These are phyloP conservation scores for Delphinapterus leucas DNA, from an alignment of 2,113 vertebrate genomes.

Conservation along the genomic window DNA sequence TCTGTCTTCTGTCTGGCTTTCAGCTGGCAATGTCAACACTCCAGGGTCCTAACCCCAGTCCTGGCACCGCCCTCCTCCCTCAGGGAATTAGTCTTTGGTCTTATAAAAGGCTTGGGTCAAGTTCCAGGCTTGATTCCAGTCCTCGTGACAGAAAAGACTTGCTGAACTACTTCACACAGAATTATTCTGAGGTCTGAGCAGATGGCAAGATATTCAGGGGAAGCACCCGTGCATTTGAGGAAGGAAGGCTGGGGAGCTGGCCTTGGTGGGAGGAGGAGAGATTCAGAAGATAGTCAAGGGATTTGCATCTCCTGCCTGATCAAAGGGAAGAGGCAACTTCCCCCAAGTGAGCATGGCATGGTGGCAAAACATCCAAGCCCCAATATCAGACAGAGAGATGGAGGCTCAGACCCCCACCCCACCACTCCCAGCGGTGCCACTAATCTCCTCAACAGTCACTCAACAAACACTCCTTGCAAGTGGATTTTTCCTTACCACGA, in stretches of 20 bases:
- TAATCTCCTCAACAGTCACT: neutral
- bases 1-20: neutral
- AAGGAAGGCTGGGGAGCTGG: slow-evolving; percentile 17
- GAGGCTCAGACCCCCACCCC: neutral
- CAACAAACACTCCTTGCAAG: neutral
- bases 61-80: neutral
- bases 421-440: fast-evolving
- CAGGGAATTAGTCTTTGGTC: neutral
- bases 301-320: neutral
- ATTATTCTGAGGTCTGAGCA: slow-evolving; percentile 68
- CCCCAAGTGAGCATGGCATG: fast-evolving
- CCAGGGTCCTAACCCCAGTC: neutral
- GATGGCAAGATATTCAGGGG: slow-evolving; percentile 54
- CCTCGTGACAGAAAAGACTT: neutral
- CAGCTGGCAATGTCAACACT: fast-evolving
- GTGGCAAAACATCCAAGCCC: neutral
- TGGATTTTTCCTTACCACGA: neutral
- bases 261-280: neutral
- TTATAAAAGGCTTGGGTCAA: neutral
- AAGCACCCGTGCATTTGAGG: slow-evolving; percentile 11
- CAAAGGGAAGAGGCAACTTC: neutral
- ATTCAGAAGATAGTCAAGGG: neutral
- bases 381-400: neutral
- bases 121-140: neutral
- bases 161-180: slow-evolving; percentile 14